These are phyloP conservation scores for Meandrusa payeni DNA, from an alignment of 2,888 invertebrate species.

Conservation along the genomic window DNA sequence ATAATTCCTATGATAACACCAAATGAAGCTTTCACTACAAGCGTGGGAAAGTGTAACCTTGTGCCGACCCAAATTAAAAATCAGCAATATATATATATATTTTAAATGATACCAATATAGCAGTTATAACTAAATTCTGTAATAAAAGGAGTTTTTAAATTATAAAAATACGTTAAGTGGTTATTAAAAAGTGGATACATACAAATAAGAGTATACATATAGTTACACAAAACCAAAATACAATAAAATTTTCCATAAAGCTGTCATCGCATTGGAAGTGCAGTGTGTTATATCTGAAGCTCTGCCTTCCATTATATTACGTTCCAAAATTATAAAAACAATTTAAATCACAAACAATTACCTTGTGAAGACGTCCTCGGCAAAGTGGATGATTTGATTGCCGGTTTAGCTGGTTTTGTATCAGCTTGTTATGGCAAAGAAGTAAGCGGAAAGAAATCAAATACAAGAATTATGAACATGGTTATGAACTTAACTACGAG, in stretches of 20 bases:
- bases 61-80: background rate
- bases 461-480: slow-evolving; percentile 67
- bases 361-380: slow-evolving; percentile 97
- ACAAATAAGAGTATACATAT: background rate
- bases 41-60: background rate
- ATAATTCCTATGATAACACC: background rate
- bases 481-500: slow-evolving; percentile 61
- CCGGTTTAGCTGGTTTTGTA: slow-evolving; percentile 97
- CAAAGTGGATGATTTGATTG: slow-evolving; percentile 97
- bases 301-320: slow-evolving; percentile 1
- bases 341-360: slow-evolving; percentile 78
- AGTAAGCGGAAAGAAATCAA: slow-evolving; percentile 80
- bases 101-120: slow-evolving; percentile 1
- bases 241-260: background rate
- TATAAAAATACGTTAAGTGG: too few species aligned
- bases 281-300: slow-evolving; percentile 18
- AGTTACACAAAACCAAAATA: background rate
- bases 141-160: too few species aligned
- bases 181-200: background rate
- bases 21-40: slow-evolving; percentile 13
- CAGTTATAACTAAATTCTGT: background rate
- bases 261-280: background rate
- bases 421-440: slow-evolving; percentile 87
- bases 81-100: slow-evolving; percentile 5
- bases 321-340: slow-evolving; percentile 32